Base-by-base conservation (phyloP, 2,113 vertebrate species). In the Platysteira castanea region DNA sequence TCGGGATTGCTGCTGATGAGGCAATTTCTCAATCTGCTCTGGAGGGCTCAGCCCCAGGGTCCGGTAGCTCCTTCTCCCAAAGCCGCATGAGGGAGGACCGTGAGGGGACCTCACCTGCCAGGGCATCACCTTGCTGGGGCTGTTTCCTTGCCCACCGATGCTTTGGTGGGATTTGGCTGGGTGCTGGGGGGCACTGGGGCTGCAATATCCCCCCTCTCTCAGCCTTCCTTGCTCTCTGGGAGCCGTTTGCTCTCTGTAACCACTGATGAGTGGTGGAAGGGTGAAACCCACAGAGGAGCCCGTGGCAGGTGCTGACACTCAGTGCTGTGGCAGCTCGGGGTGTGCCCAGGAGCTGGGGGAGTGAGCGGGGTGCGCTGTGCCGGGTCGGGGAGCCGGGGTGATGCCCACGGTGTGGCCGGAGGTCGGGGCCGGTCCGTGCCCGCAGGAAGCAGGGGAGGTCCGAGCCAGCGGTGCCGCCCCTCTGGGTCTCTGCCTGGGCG, bases 1-100 rank as follows among this genome's bases (percentile, higher is more conserved):
- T 74, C 35, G 13, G 11, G 2, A 4, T 7, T 39, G 46, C 20
- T 35, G 68, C 71, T 61, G 80, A 1, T 2, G 35, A 71, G 69
- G 60, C 31, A 14, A 13, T 5, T 21, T 27, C 78, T 39, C 57
- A 4, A 0, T 41, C 59, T 57, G 75, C 47, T 16, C 24, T 0
- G 23, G 11, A 42, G 35, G 30, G 50, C 26, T 81, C n/a, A 6
- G 33, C 24, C n/a, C 30, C 0, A 26, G 28, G 16, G 10, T 22
- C 71, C 53, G 2, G 4, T 1, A 6, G 39, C 35, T 86, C 41
- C 52, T 60, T 9, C 17, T 37, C 42, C 44, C 19, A 4, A 11
- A 11, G n/a, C 15, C 18, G 2, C 5, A 0, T 0, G 24, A 33
- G 22, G 59, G 18, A 39, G 33, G 21, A 37, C 33, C 3, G 0